phyloP scores from a whole-genome alignment of 2,888 invertebrate species.

The Parthenolecanium corni region DNA sequence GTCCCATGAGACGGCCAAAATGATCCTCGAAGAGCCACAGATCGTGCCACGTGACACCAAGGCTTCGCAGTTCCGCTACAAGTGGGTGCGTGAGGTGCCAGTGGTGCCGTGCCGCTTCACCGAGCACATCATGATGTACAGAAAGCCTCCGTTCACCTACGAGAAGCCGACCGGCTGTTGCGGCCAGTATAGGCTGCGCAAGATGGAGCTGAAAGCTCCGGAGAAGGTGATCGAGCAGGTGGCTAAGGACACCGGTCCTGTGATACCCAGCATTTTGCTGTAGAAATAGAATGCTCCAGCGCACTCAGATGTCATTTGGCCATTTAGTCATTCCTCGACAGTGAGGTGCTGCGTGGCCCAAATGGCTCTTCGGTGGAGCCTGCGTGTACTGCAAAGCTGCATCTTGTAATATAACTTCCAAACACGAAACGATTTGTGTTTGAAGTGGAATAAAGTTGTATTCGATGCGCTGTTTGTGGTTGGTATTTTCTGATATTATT shows the following conservation, averaged over 20 bases:
- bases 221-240: neutral
- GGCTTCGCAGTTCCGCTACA: slow-evolving; percentile 16
- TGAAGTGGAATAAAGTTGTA: no score
- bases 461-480: no score
- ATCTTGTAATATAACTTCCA: no score
- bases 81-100: slow-evolving; percentile 18
- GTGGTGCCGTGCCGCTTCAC: slow-evolving; percentile 23
- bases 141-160: slow-evolving; percentile 19
- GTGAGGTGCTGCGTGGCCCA: no score
- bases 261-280: slow-evolving; percentile 1
- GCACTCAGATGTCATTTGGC: no score
- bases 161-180: neutral
- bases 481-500: no score
- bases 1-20: neutral
- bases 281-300: no score
- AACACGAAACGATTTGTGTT: no score
- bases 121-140: slow-evolving; percentile 22
- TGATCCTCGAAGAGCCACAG: slow-evolving; percentile 1
- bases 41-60: slow-evolving; percentile 10
- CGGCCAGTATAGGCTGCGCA: slow-evolving; percentile 5
- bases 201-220: slow-evolving; percentile 14
- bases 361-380: no score
- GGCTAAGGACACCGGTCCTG: no score
- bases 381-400: no score
- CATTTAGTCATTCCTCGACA: no score